Evolutionary conservation across 1,140 invertebrate species (phyloP).

Genomic region (Paraescarpia echinospica): DNA sequence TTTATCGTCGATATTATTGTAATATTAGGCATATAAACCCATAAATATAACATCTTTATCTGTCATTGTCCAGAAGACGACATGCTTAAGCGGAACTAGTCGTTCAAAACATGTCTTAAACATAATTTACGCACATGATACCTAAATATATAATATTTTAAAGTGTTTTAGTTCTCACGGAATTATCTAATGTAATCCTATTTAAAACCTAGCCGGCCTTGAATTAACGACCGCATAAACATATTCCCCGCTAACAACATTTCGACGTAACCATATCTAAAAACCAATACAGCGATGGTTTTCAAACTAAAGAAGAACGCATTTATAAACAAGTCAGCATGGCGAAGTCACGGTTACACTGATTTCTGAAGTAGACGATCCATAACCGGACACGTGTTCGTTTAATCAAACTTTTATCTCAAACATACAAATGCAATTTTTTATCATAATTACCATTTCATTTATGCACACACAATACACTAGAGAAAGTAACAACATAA

Average conservation of each 20-base stretch:
- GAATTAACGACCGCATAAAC: too few relatives aligned
- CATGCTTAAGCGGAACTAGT: not conserved
- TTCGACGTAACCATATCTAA: not conserved
- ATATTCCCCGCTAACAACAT: not conserved
- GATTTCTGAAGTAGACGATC: too few relatives aligned
- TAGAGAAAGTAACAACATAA: not conserved
- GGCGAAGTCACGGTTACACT: too few relatives aligned
- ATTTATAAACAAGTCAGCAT: not conserved
- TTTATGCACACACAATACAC: not conserved
- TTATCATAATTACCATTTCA: not conserved
- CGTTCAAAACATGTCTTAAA: not conserved
- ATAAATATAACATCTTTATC: not conserved
- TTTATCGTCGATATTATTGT: not conserved
- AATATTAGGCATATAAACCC: not conserved
- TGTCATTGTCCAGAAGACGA: not conserved
- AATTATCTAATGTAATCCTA: not conserved
- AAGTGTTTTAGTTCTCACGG: not conserved
- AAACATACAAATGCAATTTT: not conserved
- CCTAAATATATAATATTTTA: too few relatives aligned
- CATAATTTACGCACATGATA: not conserved
- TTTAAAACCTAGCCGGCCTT: too few relatives aligned
- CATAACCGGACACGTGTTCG: too few relatives aligned
- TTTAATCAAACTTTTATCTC: not conserved
- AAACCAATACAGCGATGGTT: too few relatives aligned
- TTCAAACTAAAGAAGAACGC: not conserved